Conservation (phyloP, 2,888 invertebrate species). For the Ichneumon xanthorius region DNA sequence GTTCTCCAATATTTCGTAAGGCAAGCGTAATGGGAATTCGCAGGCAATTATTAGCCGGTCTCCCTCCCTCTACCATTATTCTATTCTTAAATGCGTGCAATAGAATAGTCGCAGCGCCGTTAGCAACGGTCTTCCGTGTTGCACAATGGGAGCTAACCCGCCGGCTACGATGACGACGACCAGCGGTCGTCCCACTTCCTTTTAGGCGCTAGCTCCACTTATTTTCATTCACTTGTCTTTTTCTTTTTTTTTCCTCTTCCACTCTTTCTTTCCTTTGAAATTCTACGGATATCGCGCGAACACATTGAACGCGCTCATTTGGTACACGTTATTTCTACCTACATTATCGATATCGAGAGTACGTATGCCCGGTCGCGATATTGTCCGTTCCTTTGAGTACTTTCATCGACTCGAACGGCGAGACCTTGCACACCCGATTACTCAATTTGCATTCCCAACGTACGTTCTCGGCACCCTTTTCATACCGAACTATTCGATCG, state of each 20-base stretch:
- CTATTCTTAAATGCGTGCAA: constrained; percentile 65
- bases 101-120: constrained; percentile 58
- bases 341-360: constrained; percentile 44
- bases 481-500: constrained; percentile 50
- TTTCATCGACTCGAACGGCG: constrained; percentile 60
- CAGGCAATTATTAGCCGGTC: constrained; percentile 64
- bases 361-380: constrained; percentile 20
- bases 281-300: constrained; percentile 20
- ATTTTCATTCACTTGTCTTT: constrained; percentile 19
- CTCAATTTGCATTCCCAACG: constrained; percentile 67
- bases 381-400: constrained; percentile 60
- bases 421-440: constrained; percentile 67
- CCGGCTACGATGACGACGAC: constrained; percentile 35
- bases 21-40: constrained; percentile 61
- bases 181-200: constrained; percentile 53
- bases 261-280: constrained; percentile 23
- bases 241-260: neutral
- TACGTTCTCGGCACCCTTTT: constrained; percentile 63
- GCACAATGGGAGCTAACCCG: constrained; percentile 49
- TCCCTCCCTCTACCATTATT: constrained; percentile 58
- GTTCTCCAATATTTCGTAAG: constrained; percentile 58
- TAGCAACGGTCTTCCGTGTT: constrained; percentile 65
- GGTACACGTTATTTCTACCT: constrained; percentile 21
- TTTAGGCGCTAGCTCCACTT: constrained; percentile 43
- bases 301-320: constrained; percentile 10